Base-by-base conservation (phyloP, 2,888 invertebrate genomes). In the Polydrusus pterygomalis region DNA sequence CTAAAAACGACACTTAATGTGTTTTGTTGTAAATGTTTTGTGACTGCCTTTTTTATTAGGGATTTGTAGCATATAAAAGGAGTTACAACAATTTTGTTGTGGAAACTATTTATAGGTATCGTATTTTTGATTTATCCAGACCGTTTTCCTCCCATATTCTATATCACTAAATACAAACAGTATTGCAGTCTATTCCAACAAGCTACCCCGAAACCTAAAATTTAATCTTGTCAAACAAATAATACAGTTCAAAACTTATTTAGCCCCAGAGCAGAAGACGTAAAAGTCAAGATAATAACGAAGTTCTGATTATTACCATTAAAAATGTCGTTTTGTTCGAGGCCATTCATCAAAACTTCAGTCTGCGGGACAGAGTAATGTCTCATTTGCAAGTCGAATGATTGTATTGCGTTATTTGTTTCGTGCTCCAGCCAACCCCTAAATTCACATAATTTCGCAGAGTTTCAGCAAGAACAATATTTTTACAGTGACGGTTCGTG, bases 361-460 rank as follows among this genome's bases (percentile, higher is more conserved):
- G 11, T 6, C 38, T 38, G 25, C 25, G 25, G 54, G 54, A 30
- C 54, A 54, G 54, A 25, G 54, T 54, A 67, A 67, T 67, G 54
- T 38, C 67, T 67, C 54, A 67, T 67, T 67, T 67, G 67, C 67
- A 67, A 67, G 49, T 67, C 67, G 49, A 67, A 67, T 38, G 43
- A 45, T 73, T 73, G 73, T 73, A 68, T 73, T 67, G 68, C 68
- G 67, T 73, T 67, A 68, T 67, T 73, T 73, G 73, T 68, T 63
- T 56, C 71, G 71, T 43, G 56, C 34, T 58, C 15, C 25, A 69
- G 45, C 30, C 69, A 40, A 54, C 56, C 58, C 62, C 43, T 64
- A 49, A 71, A 71, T 56, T 71, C 64, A 71, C 11, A 71, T 54
- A 43, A 71, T 62, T 70, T 67, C 40, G 51, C 70, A 34, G 49